Evolutionary conservation across 2,113 vertebrate species (phyloP), one percentile per base, ranked within the genome.

Genomic region (Procavia capensis): DNA sequence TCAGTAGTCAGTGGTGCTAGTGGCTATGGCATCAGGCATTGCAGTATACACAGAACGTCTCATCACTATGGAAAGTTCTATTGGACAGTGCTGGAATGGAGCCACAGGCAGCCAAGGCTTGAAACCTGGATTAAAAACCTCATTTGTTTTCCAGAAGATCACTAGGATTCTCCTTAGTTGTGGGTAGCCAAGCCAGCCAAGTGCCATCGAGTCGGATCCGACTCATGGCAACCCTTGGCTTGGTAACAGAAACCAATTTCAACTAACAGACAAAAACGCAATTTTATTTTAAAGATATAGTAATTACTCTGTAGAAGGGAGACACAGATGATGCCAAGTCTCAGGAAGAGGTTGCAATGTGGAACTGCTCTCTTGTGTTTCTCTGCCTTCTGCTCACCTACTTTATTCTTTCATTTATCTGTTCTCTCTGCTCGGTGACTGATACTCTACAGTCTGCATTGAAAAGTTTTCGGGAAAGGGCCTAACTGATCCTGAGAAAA

Each of bases 321-420:
- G 36, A n/a, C n/a, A n/a, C n/a, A 85, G 22, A 5, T 0, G 5
- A 20, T 3, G 50, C 31, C 29, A 11, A 2, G 20, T 63, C 5
- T n/a, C 2, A 31, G 34, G 34, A 80, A 45, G 74, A 22, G 25
- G 0, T 0, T 31, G 7, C 11, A 0, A 1, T n/a, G 41, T 43
- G 11, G 9, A 47, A 22, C 1, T 3, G 0, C 11, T 59, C 3
- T 45, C 47, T 8, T 13, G 39, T 7, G 25, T n/a, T 47, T 70
- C 36, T 27, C 50, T 31, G 64, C 11, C n/a, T 34, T 61, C 61
- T 74, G 8, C 34, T 29, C 8, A 9, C 66, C 63, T 36, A 41
- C 13, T 70, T 41, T 20, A 10, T 25, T 36, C 59, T 82, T 64
- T 57, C 6, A 0, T 39, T 54, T 64, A 22, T 36, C 57, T 5